A percentile compares a stretch with the other conserved stretches of the same genome.
These are phyloP conservation scores for Eurystomus gularis DNA, from an alignment of 2,113 vertebrate genomes.

Conservation along the genomic window DNA sequence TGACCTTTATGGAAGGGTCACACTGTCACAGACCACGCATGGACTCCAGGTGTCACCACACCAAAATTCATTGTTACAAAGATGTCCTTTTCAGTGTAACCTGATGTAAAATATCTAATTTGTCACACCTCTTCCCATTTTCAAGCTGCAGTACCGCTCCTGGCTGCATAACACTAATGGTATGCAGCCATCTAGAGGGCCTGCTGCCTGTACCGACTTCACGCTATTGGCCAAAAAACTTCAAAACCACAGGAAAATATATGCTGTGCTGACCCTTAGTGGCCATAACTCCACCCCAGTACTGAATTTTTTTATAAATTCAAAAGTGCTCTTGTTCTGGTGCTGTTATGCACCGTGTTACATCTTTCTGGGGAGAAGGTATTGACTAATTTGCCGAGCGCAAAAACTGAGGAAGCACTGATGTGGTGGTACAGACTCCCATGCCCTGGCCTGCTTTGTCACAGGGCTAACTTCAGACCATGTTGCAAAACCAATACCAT, in stretches of 20 bases:
- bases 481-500: too few relatives aligned
- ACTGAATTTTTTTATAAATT: not conserved
- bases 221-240: not conserved
- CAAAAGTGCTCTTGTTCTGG: not conserved
- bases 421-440: too few relatives aligned
- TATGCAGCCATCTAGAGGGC: not conserved
- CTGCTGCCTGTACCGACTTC: not conserved
- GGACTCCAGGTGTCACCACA: not conserved
- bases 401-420: not conserved
- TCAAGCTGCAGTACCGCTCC: not conserved
- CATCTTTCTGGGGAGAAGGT: fast-evolving
- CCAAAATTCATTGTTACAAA: not conserved
- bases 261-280: conserved; percentile 15
- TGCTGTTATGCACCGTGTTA: not conserved
- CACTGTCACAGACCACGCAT: not conserved
- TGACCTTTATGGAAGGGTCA: not conserved
- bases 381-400: not conserved
- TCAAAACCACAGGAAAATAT: not conserved
- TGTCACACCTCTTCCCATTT: not conserved
- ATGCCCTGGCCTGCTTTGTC: too few relatives aligned
- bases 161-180: not conserved
- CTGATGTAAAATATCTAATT: not conserved
- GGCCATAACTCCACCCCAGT: not conserved
- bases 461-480: too few relatives aligned
- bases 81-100: not conserved